Conservation (phyloP, 2,888 invertebrate genomes). For the Clunio marinus region DNA sequence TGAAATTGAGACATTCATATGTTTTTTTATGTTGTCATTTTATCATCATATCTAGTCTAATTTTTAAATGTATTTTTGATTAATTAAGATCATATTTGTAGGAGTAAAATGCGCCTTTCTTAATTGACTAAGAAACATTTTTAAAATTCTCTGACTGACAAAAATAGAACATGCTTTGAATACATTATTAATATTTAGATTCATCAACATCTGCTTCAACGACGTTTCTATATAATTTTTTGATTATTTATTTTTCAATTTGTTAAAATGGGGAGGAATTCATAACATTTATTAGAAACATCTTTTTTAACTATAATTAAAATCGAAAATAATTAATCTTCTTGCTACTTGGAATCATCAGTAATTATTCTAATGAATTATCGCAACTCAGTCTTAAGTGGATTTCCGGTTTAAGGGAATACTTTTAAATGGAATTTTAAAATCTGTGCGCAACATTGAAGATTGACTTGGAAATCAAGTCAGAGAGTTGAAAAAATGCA, state of each 20-base stretch:
- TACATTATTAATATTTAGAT: too few relatives aligned
- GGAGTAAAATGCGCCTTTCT: slow-evolving; percentile 3
- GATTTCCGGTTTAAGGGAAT: neutral
- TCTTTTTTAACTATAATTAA: neutral
- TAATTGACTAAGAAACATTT: slow-evolving; percentile 14
- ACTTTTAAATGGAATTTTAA: neutral
- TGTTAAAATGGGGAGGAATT: too few relatives aligned
- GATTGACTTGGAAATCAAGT: neutral
- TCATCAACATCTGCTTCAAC: slow-evolving; percentile 1
- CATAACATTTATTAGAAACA: too few relatives aligned
- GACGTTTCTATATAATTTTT: neutral
- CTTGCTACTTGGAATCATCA: neutral
- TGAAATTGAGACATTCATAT: too few relatives aligned
- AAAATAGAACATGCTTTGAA: too few relatives aligned
- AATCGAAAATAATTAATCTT: neutral
- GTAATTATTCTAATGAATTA: neutral
- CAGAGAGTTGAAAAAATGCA: neutral
- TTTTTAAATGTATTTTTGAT: too few relatives aligned
- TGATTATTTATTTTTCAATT: neutral
- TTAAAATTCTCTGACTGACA: slow-evolving; percentile 8
- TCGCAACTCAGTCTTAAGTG: slow-evolving; percentile 21
- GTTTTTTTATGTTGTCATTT: too few relatives aligned
- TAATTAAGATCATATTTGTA: neutral
- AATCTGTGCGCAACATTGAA: slow-evolving; percentile 7
- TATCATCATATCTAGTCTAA: too few relatives aligned